Base-by-base conservation (phyloP, 2,113 vertebrate genomes). In the Xyrauchen texanus region DNA sequence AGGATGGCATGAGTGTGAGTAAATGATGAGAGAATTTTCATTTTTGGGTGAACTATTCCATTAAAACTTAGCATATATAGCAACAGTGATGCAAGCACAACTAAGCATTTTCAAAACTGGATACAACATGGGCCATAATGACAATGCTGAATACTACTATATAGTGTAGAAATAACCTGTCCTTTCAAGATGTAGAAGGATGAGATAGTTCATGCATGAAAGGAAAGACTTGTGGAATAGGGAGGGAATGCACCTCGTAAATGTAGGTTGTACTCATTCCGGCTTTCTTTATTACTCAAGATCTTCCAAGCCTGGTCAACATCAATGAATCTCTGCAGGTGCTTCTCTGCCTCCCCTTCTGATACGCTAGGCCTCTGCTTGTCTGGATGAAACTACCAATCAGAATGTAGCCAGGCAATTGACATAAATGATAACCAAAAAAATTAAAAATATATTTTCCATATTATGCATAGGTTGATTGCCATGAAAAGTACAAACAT, bases 231-330 rank as follows among this genome's bases (percentile, higher is more conserved):
- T 34, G 12, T 15, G 79, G 74, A 68, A 85, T 85, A 4, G 47
- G 65, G 67, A 51, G 13, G 86, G n/a, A 81, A 94, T 93, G 83
- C 92, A 96, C 95, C 95, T 70, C 49, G 91, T 79, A 86, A 90
- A 92, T 93, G 94, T 84, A 95, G 90, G 92, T 96, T 94, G 87
- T 95, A 96, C 80, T 90, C 89, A 86, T 85, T 93, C 90, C 91
- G 96, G 81, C 91, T 93, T 89, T 95, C 92, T 88, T 95, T 92
- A 8, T 95, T 92, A 74, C 95, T 93, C 78, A 96, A 93, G 88
- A 95, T 92, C 91, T 95, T 96, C 95, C 95, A 96, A 58, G 95
- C 95, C 84, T 93, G 94, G 87, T 93, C 93, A 69, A 96, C 88
- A 81, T 96, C 94, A 44, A 96, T 92, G 92, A 96, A 96, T 89